Percentiles rank a stretch among this genome's conserved stretches.
Conservation (phyloP, 2,888 invertebrate genomes). For the Thymelicus acteon region DNA sequence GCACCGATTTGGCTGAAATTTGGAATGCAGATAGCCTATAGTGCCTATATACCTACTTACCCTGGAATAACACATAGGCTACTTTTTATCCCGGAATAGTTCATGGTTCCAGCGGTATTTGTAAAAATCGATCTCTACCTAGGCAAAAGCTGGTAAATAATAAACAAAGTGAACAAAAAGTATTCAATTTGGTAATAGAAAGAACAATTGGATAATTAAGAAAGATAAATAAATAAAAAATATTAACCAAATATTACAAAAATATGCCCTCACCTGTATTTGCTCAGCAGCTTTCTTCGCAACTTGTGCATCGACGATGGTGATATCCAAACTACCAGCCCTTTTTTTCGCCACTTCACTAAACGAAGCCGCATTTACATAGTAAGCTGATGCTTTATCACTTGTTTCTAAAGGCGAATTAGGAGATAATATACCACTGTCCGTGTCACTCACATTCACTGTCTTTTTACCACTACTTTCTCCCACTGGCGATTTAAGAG, state of each 20-base stretch:
- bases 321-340: slow-evolving; percentile 67
- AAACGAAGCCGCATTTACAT: slow-evolving; percentile 74
- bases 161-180: too few relatives aligned
- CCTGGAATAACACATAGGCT: too few relatives aligned
- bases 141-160: too few relatives aligned
- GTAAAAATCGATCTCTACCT: too few relatives aligned
- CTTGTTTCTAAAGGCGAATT: slow-evolving; percentile 85
- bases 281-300: slow-evolving; percentile 79
- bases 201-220: too few relatives aligned
- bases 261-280: slow-evolving; percentile 68
- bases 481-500: slow-evolving; percentile 65
- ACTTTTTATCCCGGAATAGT: too few relatives aligned
- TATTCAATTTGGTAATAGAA: too few relatives aligned
- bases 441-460: slow-evolving; percentile 85
- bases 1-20: too few relatives aligned
- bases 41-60: too few relatives aligned
- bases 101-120: too few relatives aligned
- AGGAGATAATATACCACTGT: slow-evolving; percentile 87
- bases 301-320: slow-evolving; percentile 70
- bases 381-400: slow-evolving; percentile 65
- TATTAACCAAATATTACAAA: background rate
- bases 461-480: slow-evolving; percentile 67
- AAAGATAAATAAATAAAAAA: background rate
- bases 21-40: too few relatives aligned
- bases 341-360: slow-evolving; percentile 68